phyloP scores from a whole-genome alignment of 1,140 invertebrate genomes.

The Temnothorax longispinosus region DNA sequence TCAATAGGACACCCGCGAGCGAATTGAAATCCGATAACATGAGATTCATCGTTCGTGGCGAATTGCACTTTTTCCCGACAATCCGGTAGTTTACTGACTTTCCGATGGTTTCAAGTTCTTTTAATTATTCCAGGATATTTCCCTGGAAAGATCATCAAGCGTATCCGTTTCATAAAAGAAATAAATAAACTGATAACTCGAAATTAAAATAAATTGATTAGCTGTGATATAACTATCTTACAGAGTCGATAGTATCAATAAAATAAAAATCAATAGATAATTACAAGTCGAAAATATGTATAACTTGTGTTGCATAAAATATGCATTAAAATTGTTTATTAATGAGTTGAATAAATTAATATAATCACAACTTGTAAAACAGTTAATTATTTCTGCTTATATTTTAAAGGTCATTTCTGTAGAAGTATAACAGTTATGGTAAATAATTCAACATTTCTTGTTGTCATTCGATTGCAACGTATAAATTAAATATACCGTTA shows the following conservation, averaged over 20 bases:
- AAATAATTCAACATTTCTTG: background rate
- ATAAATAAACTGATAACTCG: background rate
- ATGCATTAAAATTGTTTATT: background rate
- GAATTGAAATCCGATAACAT: constrained; percentile 59
- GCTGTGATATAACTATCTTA: background rate
- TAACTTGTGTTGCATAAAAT: background rate
- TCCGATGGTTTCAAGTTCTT: background rate
- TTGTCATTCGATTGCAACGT: background rate
- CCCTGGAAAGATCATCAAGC: background rate
- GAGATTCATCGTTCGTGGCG: constrained; percentile 37
- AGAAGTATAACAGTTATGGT: background rate
- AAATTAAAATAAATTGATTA: background rate
- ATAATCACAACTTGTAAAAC: background rate
- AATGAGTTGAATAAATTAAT: background rate
- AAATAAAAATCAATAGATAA: background rate
- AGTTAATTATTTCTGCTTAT: background rate
- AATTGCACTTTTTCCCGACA: background rate
- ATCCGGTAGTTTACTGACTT: constrained; percentile 9
- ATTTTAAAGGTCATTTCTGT: background rate
- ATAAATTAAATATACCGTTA: constrained; percentile 13
- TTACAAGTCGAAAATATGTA: background rate
- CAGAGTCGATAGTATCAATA: background rate
- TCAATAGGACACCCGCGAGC: constrained; percentile 44
- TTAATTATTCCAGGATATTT: background rate
- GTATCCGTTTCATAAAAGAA: background rate